phyloP scores from a whole-genome alignment of 2,888 invertebrate genomes.

The Hirtodrosophila duncani region DNA sequence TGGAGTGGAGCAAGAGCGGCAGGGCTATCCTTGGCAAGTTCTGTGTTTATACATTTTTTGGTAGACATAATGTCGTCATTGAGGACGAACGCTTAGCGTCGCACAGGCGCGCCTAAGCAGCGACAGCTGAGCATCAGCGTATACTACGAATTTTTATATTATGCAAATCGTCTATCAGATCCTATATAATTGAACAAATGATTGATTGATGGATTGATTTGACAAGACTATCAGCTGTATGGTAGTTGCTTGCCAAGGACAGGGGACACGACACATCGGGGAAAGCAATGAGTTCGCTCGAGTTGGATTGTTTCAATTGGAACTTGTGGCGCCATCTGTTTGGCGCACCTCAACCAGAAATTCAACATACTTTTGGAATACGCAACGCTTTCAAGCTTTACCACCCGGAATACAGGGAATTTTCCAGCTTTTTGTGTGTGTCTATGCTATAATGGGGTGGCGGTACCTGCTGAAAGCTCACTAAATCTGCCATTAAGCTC shows the following conservation, averaged over 20 bases:
- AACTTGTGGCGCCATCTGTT: conserved; percentile 38
- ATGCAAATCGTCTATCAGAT: conserved; percentile 45
- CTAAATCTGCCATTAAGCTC: too few species aligned
- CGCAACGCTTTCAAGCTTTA: background rate
- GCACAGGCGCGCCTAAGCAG: too few species aligned
- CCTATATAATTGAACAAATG: conserved; percentile 25
- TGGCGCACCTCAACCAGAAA: background rate
- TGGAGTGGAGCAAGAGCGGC: too few species aligned
- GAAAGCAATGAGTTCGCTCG: background rate
- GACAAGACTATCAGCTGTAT: background rate
- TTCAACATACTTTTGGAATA: conserved; percentile 38
- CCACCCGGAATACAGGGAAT: conserved; percentile 49
- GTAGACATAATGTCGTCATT: too few species aligned
- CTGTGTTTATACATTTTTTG: too few species aligned
- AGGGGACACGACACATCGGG: background rate
- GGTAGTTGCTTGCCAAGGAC: too few species aligned
- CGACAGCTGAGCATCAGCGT: too few species aligned
- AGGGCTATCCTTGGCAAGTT: too few species aligned
- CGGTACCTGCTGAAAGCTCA: too few species aligned
- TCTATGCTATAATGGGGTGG: too few species aligned
- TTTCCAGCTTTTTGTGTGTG: conserved; percentile 4
- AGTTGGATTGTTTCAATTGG: background rate
- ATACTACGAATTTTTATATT: conserved; percentile 29
- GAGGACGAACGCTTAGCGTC: too few species aligned
- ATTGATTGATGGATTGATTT: conserved; percentile 44